Base-by-base conservation (phyloP, 2,888 invertebrate species). In the Aelia acuminata region DNA sequence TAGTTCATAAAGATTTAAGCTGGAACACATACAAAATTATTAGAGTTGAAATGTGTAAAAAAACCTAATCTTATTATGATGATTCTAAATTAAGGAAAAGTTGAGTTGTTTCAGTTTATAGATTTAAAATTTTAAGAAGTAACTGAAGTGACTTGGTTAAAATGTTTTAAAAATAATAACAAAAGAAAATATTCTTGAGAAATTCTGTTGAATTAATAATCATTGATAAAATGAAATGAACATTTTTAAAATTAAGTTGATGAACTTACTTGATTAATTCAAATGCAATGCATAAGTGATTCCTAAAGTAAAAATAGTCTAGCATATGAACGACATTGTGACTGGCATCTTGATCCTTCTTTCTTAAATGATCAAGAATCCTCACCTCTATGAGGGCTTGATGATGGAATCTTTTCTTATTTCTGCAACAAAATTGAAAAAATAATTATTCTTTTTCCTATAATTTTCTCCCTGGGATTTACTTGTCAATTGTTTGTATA, bases 301-400 rank as follows among this genome's bases (percentile, higher is more conserved):
- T 98, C 91, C 98, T 95, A 94, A 98, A 99, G 94, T 97, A 98
- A 93, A 98, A 98, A 92, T 98, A 98, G 91, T 98, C 98, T 92
- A 97, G 94, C 98, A 99, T 99, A 92, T 98, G 98, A 91, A 99
- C 98, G 91, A 98, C 96, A 93, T 98, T 98, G 94, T 98, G 96
- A 92, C 95, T 94, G 89, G 93, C 93, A 91, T 95, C 94, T 92
- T 96, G 95, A 93, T 98, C 98, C 92, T 97, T 97, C 92, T 97
- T 95, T 91, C 97, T 94, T 89, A 99, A 94, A 92, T 98, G 97
- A 92, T 98, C 98, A 92, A 99, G 93, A 91, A 99, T 98, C 91
- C 97, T 95, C 89, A 99, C 97, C 93, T 99, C 98, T 85, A 98
- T 97, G 90, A 98, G 94, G 4, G 98, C 98, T 93, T 99, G 98